phyloP scores from a whole-genome alignment of 1,140 invertebrate genomes.

The Pachypsylla venusta region DNA sequence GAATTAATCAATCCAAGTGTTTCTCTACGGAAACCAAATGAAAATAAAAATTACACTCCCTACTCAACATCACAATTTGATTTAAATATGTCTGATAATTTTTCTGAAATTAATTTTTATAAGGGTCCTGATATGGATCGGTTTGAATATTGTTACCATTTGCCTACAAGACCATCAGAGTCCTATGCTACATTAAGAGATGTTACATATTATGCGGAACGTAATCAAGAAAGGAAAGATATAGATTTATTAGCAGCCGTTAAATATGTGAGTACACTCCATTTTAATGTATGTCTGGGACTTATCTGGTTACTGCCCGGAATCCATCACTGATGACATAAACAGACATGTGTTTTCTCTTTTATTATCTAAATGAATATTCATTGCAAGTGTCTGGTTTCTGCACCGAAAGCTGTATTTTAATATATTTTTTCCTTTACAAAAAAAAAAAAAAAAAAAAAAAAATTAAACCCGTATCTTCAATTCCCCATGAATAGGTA shows the following conservation, averaged over 20 bases:
- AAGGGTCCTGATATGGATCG: background rate
- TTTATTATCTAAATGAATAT: no score
- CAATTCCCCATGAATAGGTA: no score
- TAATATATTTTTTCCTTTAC: no score
- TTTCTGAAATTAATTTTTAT: background rate
- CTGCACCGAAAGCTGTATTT: no score
- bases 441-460: no score
- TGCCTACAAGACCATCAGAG: background rate
- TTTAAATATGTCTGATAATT: background rate
- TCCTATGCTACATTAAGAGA: background rate
- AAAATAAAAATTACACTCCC: background rate
- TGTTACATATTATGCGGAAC: background rate
- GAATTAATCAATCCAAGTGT: background rate
- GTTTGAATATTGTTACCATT: background rate
- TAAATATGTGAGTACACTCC: constrained; percentile 3
- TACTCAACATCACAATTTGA: background rate
- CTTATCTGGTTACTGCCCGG: no score
- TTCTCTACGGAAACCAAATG: background rate
- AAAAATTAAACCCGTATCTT: no score
- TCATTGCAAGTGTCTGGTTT: no score
- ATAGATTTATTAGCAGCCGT: background rate
- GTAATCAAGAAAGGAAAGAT: background rate
- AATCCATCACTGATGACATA: no score
- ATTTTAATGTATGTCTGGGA: no score
- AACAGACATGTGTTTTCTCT: no score